These are phyloP conservation scores for Notarius quadriscutis DNA, from an alignment of 2,113 vertebrate species.

Conservation along the genomic window DNA sequence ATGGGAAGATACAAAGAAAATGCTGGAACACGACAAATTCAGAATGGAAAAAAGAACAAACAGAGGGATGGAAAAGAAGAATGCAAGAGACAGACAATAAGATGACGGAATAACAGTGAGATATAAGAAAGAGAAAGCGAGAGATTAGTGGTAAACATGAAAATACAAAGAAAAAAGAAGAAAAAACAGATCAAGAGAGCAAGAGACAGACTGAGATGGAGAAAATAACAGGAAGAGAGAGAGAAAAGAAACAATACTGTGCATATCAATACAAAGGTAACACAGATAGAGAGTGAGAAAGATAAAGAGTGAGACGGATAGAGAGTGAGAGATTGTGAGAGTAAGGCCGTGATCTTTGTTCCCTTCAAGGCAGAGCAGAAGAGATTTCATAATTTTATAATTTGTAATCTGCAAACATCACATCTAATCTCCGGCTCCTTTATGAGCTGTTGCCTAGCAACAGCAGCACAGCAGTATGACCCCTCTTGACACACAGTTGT, in stretches of 20 bases:
- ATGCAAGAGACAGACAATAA: background rate
- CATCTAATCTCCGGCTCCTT: constrained; percentile 52
- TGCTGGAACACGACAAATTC: background rate
- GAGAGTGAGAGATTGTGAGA: background rate
- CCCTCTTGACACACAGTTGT: constrained; percentile 52
- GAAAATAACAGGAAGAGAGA: background rate
- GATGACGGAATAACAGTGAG: background rate
- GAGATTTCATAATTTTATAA: constrained; percentile 44
- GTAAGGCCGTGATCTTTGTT: background rate
- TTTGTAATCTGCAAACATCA: constrained; percentile 57
- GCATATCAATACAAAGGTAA: background rate
- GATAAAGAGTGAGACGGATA: background rate
- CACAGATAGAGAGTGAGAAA: background rate
- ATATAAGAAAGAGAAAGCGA: background rate
- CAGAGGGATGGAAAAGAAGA: background rate
- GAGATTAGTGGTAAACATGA: too few relatives aligned
- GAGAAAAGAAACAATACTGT: background rate
- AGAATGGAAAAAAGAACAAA: background rate
- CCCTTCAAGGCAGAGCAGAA: background rate
- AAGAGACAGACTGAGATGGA: background rate
- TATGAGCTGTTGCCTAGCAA: constrained; percentile 53
- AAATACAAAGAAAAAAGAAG: background rate
- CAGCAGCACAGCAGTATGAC: constrained; percentile 44
- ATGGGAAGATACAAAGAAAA: background rate
- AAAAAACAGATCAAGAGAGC: background rate